Base-by-base conservation (phyloP, 2,797 vertebrate genomes). In the Cyprinodon diabolis region DNA sequence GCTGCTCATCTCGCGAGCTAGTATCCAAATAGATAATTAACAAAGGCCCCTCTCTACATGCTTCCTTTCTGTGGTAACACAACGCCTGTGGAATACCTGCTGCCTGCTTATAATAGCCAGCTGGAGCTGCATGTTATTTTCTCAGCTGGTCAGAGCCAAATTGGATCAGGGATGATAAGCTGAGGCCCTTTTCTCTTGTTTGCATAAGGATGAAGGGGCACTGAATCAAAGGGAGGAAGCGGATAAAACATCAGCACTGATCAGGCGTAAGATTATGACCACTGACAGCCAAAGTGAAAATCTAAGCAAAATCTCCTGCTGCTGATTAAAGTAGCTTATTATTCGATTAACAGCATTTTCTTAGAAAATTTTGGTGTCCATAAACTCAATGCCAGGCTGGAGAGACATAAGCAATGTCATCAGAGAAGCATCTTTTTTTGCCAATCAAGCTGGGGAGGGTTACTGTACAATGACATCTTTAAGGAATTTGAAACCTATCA, bases 1-100 rank as follows among this genome's bases (percentile, higher is more conserved):
- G 66, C 23, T 60, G 48, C 71, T 76, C 71, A 35, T 75, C 69
- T 78, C 77, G 66, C 67, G 69, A 83, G 74, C 72, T 65, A 56
- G 65, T 62, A 2, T 66, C 80, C 78, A 62, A 79, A 69, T 67
- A 37, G 60, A 77, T 84, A 80, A 88, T 86, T 81, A 87, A 57
- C 72, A 66, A 71, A 4, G 30, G 15, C 54, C 56, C 54, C 56
- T 72, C 63, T 67, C 74, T 54, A 58, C 40, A 47, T 65, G 40
- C 62, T 23, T 65, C 62, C 62, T 40, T 65, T 68, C 51, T 68
- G 48, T 35, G 62, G 30, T 30, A 30, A 30, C 30, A 30, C n/a
- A 78, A 67, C 66, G 75, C 72, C 74, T 68, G 78, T 72, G 69
- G 77, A 54, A 70, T 82, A 71, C 71, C 57, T 75, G 56, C 73